phyloP scores from a whole-genome alignment of 2,113 vertebrate species.

The Tichodroma muraria region DNA sequence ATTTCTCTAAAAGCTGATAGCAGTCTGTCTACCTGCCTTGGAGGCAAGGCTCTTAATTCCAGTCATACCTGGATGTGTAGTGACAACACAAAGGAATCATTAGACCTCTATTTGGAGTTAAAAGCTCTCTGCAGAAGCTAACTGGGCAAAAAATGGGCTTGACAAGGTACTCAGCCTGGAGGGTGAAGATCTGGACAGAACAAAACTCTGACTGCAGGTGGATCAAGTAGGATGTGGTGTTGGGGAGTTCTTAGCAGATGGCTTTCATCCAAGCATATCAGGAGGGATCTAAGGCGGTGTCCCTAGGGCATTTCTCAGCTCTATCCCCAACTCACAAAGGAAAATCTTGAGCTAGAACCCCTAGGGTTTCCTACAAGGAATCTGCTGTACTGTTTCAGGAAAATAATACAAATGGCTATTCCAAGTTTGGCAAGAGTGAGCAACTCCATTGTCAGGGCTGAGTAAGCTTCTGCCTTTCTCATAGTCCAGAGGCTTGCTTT shows the following conservation, averaged over 20 bases:
- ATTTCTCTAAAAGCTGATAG: neutral
- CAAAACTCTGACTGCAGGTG: neutral
- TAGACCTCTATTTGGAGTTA: neutral
- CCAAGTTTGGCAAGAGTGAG: neutral
- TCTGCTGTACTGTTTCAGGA: neutral
- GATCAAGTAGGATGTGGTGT: neutral
- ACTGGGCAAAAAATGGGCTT: neutral
- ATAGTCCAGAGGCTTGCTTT: neutral
- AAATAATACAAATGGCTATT: neutral
- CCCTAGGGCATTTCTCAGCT: neutral
- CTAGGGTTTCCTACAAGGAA: neutral
- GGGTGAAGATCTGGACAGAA: neutral
- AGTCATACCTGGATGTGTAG: neutral
- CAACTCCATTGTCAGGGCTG: neutral
- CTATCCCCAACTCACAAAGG: neutral
- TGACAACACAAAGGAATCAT: neutral
- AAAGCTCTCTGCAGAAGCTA: neutral
- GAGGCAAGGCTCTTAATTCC: neutral
- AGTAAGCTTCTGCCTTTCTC: neutral
- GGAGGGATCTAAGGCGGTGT: neutral
- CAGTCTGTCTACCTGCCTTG: neutral
- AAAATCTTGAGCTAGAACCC: neutral
- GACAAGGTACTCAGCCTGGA: neutral
- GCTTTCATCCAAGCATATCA: neutral
- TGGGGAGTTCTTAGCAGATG: neutral